phyloP scores from a whole-genome alignment of 2,888 invertebrate genomes.

The Gisinianus flammeolus region DNA sequence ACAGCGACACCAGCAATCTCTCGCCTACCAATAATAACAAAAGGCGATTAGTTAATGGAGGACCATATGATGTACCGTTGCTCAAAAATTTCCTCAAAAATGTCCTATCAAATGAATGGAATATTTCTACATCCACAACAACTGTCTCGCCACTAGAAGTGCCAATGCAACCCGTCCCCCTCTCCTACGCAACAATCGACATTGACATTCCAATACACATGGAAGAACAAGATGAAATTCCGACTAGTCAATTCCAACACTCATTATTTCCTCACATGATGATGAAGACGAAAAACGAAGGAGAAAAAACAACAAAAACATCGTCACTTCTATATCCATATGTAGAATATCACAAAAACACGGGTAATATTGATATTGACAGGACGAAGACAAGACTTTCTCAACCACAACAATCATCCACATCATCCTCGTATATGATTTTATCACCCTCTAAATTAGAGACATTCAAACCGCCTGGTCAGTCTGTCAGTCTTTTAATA shows the following conservation, averaged over 20 bases:
- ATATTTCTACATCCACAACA: slow-evolving; percentile 42
- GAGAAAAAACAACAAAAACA: background rate
- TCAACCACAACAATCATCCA: background rate
- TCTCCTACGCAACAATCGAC: background rate
- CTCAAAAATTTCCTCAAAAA: slow-evolving; percentile 59
- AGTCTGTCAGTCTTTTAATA: slow-evolving; percentile 41
- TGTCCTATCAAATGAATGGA: slow-evolving; percentile 57
- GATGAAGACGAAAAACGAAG: background rate
- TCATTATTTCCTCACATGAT: background rate
- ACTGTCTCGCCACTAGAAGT: slow-evolving; percentile 6
- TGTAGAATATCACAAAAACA: slow-evolving; percentile 5
- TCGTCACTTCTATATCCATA: background rate
- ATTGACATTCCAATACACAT: too few species aligned
- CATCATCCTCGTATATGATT: background rate
- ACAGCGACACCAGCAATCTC: background rate
- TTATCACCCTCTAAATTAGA: slow-evolving; percentile 23
- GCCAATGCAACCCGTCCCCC: slow-evolving; percentile 8
- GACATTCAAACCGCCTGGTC: slow-evolving; percentile 43
- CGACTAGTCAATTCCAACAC: background rate
- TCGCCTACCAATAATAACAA: background rate
- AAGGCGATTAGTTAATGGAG: slow-evolving; percentile 11
- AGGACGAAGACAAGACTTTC: background rate
- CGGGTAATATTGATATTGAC: background rate
- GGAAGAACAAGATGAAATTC: background rate
- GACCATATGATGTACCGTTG: slow-evolving; percentile 56